These are phyloP conservation scores for Presbytis comata DNA, from an alignment of 2,797 vertebrate species.

Conservation along the genomic window DNA sequence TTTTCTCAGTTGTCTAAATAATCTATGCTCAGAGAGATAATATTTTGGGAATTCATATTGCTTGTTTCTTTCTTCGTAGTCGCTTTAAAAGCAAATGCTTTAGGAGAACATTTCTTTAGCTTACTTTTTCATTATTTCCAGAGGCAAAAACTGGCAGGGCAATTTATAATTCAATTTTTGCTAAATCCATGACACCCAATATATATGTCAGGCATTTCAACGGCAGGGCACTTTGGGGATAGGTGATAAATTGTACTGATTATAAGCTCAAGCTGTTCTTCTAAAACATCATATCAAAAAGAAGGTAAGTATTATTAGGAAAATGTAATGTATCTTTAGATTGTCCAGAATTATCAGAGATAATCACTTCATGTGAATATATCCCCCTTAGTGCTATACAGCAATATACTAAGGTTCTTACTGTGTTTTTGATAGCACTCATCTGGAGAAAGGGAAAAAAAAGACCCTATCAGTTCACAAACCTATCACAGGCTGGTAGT, in stretches of 20 bases:
- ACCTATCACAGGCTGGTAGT: constrained; percentile 77
- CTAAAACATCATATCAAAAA: constrained; percentile 87
- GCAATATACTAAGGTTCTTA: constrained; percentile 80
- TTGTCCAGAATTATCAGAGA: constrained; percentile 87
- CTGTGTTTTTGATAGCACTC: constrained; percentile 82
- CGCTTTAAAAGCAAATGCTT: constrained; percentile 87
- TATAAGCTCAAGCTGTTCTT: constrained; percentile 90
- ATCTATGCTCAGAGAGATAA: constrained; percentile 80
- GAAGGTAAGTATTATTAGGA: constrained; percentile 86
- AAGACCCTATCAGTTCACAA: constrained; percentile 65
- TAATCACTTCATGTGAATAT: constrained; percentile 83
- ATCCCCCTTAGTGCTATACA: constrained; percentile 80
- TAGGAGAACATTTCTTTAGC: constrained; percentile 86
- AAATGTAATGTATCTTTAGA: constrained; percentile 87
- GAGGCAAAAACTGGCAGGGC: constrained; percentile 91
- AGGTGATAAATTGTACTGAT: constrained; percentile 92
- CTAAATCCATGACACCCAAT: constrained; percentile 94
- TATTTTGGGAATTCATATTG: constrained; percentile 81
- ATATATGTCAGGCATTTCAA: constrained; percentile 99
- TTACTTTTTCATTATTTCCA: constrained; percentile 90
- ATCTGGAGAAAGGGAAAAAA: constrained; percentile 75
- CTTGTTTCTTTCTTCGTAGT: constrained; percentile 84
- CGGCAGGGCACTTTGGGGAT: constrained; percentile 90
- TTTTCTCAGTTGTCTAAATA: constrained; percentile 74
- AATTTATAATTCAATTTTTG: constrained; percentile 96